Base-by-base conservation (phyloP, 2,113 vertebrate species). In the Chitala chitala region DNA sequence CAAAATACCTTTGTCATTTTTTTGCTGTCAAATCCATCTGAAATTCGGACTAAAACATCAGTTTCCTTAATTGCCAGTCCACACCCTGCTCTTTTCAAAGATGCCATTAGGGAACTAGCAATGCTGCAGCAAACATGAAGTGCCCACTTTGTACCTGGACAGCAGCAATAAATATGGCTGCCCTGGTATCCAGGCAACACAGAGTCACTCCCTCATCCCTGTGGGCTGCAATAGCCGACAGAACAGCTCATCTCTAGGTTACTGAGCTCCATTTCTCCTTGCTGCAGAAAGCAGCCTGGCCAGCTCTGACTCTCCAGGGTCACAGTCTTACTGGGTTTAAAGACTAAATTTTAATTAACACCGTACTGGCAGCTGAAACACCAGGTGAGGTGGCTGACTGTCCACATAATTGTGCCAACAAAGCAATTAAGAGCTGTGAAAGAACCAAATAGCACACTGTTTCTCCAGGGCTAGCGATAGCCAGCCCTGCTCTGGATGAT, bases 151-250 rank as follows among this genome's bases (percentile, higher is more conserved):
- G 24, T n/a, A 10, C 40, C 59, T 29, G 65, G 9, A 15, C 44
- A 3, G 40, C 22, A 5, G 65, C n/a, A 0, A 46, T 24, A 33
- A 61, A 59, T 17, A 61, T 44, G 20, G 42, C 12, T 24, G 12
- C 17, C 68, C n/a, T 48, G 10, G 68, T 70, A 15, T 53, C 68
- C 44, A 70, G 68, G 68, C 68, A 53, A n/a, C 68, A 31, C 13
- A 36, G 53, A 36, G 68, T 26, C 48, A 8, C 36, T 48, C 64
- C 69, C 79, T 75, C 66, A 69, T n/a, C 7, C 70, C 65, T 69
- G 26, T 75, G 59, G 76, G 1, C 73, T 44, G 26, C 31, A 29
- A 33, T 38, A 13, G n/a, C 38, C 26, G 58, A 55, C 70, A 58
- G 51, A 26, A 31, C 42, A 53, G 42, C 72, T 53, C 38, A 58